A percentile compares a stretch with the other conserved stretches of the same genome.
Conservation (phyloP, 1,140 invertebrate genomes). For the Cheumatopsyche charites region DNA sequence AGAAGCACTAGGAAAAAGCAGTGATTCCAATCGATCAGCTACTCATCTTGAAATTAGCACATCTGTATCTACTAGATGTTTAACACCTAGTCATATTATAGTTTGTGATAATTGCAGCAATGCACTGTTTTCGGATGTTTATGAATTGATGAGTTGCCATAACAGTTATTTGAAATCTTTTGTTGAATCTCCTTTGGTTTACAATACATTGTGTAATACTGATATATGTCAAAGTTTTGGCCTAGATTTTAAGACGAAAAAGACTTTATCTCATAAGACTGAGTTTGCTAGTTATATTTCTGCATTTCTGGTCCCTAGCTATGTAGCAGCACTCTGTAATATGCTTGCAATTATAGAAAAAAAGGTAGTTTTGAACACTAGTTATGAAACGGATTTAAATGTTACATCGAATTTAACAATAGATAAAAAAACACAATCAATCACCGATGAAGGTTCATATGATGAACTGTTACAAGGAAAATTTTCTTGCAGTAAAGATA, state of each 20-base stretch:
- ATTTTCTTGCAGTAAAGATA: conserved; percentile 40
- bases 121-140: conserved; percentile 67
- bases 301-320: conserved; percentile 68
- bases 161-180: conserved; percentile 62
- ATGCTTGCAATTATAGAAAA: conserved; percentile 69
- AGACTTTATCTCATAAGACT: conserved; percentile 56
- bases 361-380: conserved; percentile 70
- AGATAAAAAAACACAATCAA: conserved; percentile 50
- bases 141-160: conserved; percentile 70
- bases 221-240: conserved; percentile 64
- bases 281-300: conserved; percentile 62
- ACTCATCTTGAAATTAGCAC: conserved; percentile 56
- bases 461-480: conserved; percentile 42
- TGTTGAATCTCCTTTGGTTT: conserved; percentile 62
- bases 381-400: conserved; percentile 60
- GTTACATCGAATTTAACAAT: conserved; percentile 60
- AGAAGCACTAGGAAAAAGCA: conserved; percentile 75
- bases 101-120: conserved; percentile 75
- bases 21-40: conserved; percentile 63
- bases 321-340: conserved; percentile 79
- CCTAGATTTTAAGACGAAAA: conserved; percentile 65
- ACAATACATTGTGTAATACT: conserved; percentile 62
- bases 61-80: conserved; percentile 61
- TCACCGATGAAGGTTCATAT: conserved; percentile 25
- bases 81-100: conserved; percentile 71